These are phyloP conservation scores for Diploptera punctata DNA, from an alignment of 2,888 invertebrate species.

Conservation along the genomic window DNA sequence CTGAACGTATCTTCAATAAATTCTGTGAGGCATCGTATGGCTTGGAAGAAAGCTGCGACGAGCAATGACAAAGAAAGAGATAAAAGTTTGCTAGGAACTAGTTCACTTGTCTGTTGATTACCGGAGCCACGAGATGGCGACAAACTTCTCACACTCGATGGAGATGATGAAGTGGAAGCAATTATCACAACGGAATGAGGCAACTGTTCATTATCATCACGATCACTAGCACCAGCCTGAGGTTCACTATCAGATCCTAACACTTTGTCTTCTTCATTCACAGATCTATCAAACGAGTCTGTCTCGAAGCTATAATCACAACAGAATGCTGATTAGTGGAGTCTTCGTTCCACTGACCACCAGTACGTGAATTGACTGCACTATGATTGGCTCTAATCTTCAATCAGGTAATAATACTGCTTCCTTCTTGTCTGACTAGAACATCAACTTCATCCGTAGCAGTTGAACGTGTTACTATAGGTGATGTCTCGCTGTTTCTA, in stretches of 20 bases:
- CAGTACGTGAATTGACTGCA: neutral
- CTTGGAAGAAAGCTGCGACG: conserved; percentile 66
- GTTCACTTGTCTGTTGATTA: conserved; percentile 47
- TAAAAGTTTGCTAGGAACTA: conserved; percentile 61
- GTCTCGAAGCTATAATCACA: conserved; percentile 28
- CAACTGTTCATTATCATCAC: neutral
- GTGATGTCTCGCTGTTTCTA: conserved; percentile 7
- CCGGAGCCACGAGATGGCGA: neutral
- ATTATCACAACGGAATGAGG: conserved; percentile 32
- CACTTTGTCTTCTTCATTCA: conserved; percentile 2
- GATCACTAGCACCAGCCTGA: neutral
- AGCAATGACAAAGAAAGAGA: conserved; percentile 66
- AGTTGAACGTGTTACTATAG: conserved; percentile 15
- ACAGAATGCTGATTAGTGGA: conserved; percentile 23
- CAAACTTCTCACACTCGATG: neutral
- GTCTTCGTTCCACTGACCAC: neutral
- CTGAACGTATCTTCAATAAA: conserved; percentile 63
- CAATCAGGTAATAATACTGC: conserved; percentile 32
- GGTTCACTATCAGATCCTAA: conserved; percentile 7
- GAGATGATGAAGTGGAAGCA: conserved; percentile 19
- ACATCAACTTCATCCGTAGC: conserved; percentile 29
- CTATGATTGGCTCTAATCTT: conserved; percentile 26
- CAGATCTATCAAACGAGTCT: neutral
- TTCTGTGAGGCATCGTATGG: conserved; percentile 67
- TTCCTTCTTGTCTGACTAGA: conserved; percentile 24